Conservation (phyloP, 2,888 invertebrate genomes). For the Tuta absoluta region DNA sequence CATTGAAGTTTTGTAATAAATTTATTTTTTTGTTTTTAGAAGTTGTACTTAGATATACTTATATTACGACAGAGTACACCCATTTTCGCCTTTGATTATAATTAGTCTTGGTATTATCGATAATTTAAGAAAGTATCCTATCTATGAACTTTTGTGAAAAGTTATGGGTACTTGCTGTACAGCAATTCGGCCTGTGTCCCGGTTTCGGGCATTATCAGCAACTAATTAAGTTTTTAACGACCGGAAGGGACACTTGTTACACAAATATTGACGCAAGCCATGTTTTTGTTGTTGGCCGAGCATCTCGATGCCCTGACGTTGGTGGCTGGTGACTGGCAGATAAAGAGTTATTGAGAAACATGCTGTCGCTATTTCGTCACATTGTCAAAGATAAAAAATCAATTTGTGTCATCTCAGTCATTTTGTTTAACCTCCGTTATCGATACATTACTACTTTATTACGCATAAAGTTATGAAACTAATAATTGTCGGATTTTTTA, state of each 20-base stretch:
- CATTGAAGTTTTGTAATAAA: background rate
- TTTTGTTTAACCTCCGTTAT: conserved; percentile 49
- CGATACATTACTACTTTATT: conserved; percentile 20
- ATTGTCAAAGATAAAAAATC: conserved; percentile 68
- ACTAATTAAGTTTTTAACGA: conserved; percentile 33
- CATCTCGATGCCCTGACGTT: conserved; percentile 60
- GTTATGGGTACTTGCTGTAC: background rate
- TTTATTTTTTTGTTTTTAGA: background rate
- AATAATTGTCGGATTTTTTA: conserved; percentile 1
- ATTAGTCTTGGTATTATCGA: background rate
- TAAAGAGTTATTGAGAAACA: conserved; percentile 64
- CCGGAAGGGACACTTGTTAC: conserved; percentile 38
- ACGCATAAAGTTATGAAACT: background rate
- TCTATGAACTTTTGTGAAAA: background rate
- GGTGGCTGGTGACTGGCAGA: conserved; percentile 46
- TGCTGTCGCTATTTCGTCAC: conserved; percentile 63
- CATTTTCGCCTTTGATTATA: background rate
- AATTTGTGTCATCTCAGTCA: conserved; percentile 72
- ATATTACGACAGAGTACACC: background rate
- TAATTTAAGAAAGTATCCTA: background rate
- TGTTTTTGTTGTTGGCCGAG: conserved; percentile 32
- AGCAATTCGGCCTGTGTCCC: conserved; percentile 21
- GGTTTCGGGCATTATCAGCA: conserved; percentile 22
- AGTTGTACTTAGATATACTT: background rate
- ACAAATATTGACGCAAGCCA: conserved; percentile 39